Conservation (phyloP, 1,140 invertebrate genomes). For the Plodia interpunctella region DNA sequence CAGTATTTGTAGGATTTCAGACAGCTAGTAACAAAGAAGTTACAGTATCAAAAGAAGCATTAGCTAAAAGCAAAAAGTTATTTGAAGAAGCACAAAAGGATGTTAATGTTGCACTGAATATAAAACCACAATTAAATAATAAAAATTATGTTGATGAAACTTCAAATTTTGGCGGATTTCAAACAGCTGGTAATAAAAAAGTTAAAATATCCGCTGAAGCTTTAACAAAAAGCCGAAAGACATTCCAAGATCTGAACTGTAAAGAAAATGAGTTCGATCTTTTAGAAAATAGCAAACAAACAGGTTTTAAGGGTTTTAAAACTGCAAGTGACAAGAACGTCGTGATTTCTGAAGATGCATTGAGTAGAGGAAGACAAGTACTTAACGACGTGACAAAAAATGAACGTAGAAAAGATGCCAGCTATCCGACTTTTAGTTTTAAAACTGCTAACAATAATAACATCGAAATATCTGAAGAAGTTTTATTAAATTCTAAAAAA, state of each 20-base stretch:
- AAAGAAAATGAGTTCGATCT: slow-evolving; percentile 6
- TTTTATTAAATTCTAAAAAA: slow-evolving; percentile 34
- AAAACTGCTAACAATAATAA: slow-evolving; percentile 43
- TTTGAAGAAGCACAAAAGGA: slow-evolving; percentile 26
- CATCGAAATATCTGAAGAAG: slow-evolving; percentile 36
- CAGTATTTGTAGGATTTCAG: slow-evolving; percentile 30
- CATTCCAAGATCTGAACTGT: slow-evolving; percentile 41
- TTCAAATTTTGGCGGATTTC: slow-evolving; percentile 31
- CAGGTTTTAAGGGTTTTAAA: slow-evolving; percentile 30
- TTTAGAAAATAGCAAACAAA: not conserved
- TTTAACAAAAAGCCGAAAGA: slow-evolving; percentile 44
- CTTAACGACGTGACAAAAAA: slow-evolving; percentile 17
- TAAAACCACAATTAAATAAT: not conserved
- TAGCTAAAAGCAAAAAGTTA: slow-evolving; percentile 38
- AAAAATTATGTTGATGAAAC: not conserved
- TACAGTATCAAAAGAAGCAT: slow-evolving; percentile 40
- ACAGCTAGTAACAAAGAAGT: slow-evolving; percentile 43
- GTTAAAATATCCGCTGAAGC: slow-evolving; percentile 48
- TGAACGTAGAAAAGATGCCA: not conserved
- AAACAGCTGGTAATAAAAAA: slow-evolving; percentile 39
- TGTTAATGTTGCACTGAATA: not conserved
- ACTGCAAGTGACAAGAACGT: slow-evolving; percentile 39
- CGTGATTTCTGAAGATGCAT: slow-evolving; percentile 43
- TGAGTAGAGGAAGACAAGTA: slow-evolving; percentile 35
- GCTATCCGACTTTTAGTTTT: slow-evolving; percentile 24